phyloP scores from a whole-genome alignment of 2,797 vertebrate genomes.

The Diglossa cyanea region DNA sequence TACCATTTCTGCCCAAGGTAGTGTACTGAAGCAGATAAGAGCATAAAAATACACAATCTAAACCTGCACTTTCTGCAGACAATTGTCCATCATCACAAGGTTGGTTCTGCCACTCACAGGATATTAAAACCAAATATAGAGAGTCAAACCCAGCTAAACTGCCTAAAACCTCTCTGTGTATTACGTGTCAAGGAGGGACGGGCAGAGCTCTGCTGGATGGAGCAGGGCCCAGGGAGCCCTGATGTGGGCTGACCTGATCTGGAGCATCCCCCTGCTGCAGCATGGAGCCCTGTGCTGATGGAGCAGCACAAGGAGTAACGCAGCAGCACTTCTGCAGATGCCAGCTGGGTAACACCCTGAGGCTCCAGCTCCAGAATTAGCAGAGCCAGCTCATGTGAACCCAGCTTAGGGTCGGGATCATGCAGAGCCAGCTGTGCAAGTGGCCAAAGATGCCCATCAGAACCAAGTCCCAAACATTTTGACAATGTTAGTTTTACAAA shows the following conservation, averaged over 20 bases:
- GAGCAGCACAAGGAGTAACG: neutral
- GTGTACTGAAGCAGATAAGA: neutral
- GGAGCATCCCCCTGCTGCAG: neutral
- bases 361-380: neutral
- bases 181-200: neutral
- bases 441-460: neutral
- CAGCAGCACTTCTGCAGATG: neutral
- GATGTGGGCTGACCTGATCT: neutral
- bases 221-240: rapidly evolving
- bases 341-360: neutral
- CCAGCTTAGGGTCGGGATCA: rapidly evolving
- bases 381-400: neutral
- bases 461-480: neutral
- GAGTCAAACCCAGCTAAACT: neutral
- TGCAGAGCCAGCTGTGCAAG: neutral
- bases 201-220: rapidly evolving
- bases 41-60: neutral
- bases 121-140: neutral
- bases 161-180: rapidly evolving
- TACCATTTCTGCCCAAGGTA: neutral
- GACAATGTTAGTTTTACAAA: neutral
- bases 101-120: neutral
- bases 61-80: neutral
- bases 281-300: neutral
- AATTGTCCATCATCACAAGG: neutral